Percentiles rank a stretch among this genome's conserved stretches.
Evolutionary conservation across 2,888 invertebrate genomes (phyloP).

Genomic region (Volucella zonaria): DNA sequence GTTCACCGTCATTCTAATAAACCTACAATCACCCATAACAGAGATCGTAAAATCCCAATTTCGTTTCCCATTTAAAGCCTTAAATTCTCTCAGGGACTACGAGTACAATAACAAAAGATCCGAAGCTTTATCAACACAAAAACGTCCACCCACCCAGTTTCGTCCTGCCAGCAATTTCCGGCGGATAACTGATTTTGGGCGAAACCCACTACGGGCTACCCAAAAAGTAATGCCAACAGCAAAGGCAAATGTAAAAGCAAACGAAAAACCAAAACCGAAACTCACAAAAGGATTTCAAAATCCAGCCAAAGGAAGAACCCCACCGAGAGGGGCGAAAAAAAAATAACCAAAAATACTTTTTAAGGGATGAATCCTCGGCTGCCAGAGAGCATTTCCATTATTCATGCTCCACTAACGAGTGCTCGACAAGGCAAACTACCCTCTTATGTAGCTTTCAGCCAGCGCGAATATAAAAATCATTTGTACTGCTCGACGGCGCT

Average conservation of each 20-base stretch:
- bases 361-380: slow-evolving; percentile 55
- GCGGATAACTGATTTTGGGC: slow-evolving; percentile 61
- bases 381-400: slow-evolving; percentile 66
- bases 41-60: slow-evolving; percentile 50
- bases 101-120: slow-evolving; percentile 23
- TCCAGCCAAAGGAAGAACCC: slow-evolving; percentile 12
- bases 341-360: no score
- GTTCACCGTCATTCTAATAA: slow-evolving; percentile 3
- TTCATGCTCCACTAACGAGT: slow-evolving; percentile 60
- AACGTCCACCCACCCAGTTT: slow-evolving; percentile 63
- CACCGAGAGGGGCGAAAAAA: neutral
- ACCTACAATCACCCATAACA: slow-evolving; percentile 33
- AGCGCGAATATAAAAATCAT: slow-evolving; percentile 59
- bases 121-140: slow-evolving; percentile 31
- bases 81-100: slow-evolving; percentile 11
- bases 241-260: slow-evolving; percentile 5
- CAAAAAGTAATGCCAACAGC: slow-evolving; percentile 10
- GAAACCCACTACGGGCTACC: slow-evolving; percentile 29
- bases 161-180: slow-evolving; percentile 64
- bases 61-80: slow-evolving; percentile 38
- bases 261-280: slow-evolving; percentile 50
- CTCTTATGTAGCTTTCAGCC: slow-evolving; percentile 48
- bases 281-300: slow-evolving; percentile 66
- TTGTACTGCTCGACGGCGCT: slow-evolving; percentile 37
- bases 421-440: slow-evolving; percentile 56